A percentile compares a stretch with the other conserved stretches of the same genome.
These are phyloP conservation scores for Arremon brunneinucha DNA, from an alignment of 2,797 vertebrate genomes.

Conservation along the genomic window DNA sequence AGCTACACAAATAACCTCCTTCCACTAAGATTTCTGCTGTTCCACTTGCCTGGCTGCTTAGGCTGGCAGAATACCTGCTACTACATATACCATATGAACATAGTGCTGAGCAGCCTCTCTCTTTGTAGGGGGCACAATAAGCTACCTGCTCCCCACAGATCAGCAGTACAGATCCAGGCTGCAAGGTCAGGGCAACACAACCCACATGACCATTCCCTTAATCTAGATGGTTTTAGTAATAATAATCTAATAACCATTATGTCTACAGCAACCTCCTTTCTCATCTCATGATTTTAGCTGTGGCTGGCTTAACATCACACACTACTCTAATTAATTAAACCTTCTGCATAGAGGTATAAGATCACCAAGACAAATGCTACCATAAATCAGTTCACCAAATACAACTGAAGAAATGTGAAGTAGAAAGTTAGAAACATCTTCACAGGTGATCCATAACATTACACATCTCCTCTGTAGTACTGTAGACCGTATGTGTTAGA, in stretches of 20 bases:
- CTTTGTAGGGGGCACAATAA: neutral
- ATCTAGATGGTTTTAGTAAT: neutral
- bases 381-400: neutral
- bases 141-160: neutral
- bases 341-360: neutral
- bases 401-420: neutral
- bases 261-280: neutral
- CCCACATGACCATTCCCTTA: accelerated
- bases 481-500: neutral
- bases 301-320: neutral
- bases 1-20: neutral
- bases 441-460: neutral
- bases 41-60: neutral
- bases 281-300: neutral
- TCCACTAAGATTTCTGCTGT: neutral
- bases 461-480: neutral
- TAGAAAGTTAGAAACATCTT: neutral
- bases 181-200: neutral
- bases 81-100: accelerated
- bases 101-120: neutral
- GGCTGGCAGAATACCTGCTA: neutral
- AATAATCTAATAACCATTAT: neutral
- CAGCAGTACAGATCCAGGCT: neutral
- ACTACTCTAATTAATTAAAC: neutral
- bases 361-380: neutral